Percentiles rank a stretch among this genome's conserved stretches.
phyloP scores from a whole-genome alignment of 2,888 invertebrate species.

The Nomada goodeniana region DNA sequence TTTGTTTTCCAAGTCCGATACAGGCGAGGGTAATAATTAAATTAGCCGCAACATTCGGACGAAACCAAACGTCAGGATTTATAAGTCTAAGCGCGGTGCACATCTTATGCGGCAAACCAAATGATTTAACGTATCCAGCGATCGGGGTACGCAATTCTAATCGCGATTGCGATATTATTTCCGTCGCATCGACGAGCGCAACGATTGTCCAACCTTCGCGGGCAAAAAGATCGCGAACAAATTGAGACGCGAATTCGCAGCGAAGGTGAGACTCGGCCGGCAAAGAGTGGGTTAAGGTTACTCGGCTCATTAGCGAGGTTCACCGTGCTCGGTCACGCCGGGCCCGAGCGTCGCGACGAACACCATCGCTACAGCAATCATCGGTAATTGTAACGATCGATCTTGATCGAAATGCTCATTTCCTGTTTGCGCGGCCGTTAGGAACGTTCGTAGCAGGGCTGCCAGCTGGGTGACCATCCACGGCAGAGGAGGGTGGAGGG shows the following conservation, averaged over 20 bases:
- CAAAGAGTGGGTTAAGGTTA: conserved; percentile 71
- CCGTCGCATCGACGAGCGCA: too few relatives aligned
- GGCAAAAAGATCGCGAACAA: conserved; percentile 51
- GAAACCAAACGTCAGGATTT: too few relatives aligned
- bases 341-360: conserved; percentile 57
- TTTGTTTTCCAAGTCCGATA: too few relatives aligned
- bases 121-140: too few relatives aligned
- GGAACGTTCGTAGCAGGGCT: conserved; percentile 51
- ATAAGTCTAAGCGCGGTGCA: too few relatives aligned
- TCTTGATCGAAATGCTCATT: conserved; percentile 84
- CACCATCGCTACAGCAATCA: conserved; percentile 69
- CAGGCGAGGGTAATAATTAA: too few relatives aligned
- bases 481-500: conserved; percentile 44
- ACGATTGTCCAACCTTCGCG: neutral
- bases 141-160: neutral
- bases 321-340: conserved; percentile 62
- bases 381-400: conserved; percentile 82
- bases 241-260: conserved; percentile 60
- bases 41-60: too few relatives aligned
- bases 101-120: too few relatives aligned
- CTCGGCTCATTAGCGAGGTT: conserved; percentile 70
- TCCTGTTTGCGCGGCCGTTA: conserved; percentile 79
- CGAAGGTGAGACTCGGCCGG: conserved; percentile 44
- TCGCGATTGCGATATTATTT: neutral
- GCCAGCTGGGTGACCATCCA: conserved; percentile 17